These are phyloP conservation scores for Distichodus sexfasciatus DNA, from an alignment of 2,797 vertebrate species.

Conservation along the genomic window DNA sequence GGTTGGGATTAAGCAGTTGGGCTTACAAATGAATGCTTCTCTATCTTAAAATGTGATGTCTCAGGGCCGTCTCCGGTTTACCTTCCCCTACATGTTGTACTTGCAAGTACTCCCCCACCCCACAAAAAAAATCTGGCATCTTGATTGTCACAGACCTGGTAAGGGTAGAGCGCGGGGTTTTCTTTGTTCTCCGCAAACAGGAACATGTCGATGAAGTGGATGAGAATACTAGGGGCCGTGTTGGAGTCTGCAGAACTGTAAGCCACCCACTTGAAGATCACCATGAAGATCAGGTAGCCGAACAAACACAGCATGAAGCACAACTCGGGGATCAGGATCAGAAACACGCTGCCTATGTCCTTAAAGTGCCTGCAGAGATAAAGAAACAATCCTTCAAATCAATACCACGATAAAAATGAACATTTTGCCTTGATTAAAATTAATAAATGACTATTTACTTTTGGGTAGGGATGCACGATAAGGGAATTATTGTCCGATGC, in stretches of 20 bases:
- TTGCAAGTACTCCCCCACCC: not conserved
- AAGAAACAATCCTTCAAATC: too few relatives aligned
- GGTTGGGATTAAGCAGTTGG: too few relatives aligned
- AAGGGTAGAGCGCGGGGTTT: constrained; percentile 65
- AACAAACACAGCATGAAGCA: constrained; percentile 81
- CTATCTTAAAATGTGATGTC: too few relatives aligned
- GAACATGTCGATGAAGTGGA: constrained; percentile 88
- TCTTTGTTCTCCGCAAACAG: constrained; percentile 67
- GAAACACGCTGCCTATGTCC: constrained; percentile 70
- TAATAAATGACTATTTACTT: too few relatives aligned
- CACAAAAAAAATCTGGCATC: not conserved
- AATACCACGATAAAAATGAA: too few relatives aligned
- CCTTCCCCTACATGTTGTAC: too few relatives aligned
- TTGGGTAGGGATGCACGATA: too few relatives aligned
- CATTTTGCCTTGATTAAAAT: too few relatives aligned
- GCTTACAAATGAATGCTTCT: too few relatives aligned
- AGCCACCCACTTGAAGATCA: constrained; percentile 79
- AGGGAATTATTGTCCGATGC: too few relatives aligned
- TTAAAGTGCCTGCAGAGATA: constrained; percentile 66
- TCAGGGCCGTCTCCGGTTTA: too few relatives aligned
- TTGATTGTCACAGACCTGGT: constrained; percentile 67
- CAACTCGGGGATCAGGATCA: constrained; percentile 80
- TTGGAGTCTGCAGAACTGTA: constrained; percentile 44
- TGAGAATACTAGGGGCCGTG: constrained; percentile 81
- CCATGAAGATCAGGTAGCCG: constrained; percentile 82